phyloP scores from a whole-genome alignment of 2,888 invertebrate species.

The Axea sp. region DNA sequence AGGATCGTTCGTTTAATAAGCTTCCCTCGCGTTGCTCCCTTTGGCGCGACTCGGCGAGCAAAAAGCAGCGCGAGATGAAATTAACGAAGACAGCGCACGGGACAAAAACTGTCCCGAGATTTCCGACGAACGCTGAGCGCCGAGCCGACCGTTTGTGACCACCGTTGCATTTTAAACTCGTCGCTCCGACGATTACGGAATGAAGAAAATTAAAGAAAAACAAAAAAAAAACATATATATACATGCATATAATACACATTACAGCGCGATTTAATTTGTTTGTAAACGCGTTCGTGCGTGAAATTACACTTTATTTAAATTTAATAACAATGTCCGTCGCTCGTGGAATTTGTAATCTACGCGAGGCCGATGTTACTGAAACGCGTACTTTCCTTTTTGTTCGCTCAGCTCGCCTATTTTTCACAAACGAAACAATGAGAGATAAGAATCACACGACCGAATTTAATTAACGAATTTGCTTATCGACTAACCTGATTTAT shows the following conservation, averaged over 20 bases:
- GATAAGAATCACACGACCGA: no score
- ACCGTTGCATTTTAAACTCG: conserved; percentile 39
- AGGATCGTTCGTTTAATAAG: no score
- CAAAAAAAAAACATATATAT: no score
- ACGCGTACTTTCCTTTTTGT: conserved; percentile 6
- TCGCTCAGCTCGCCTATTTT: not conserved
- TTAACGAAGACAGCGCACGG: conserved; percentile 7
- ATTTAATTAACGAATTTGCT: no score
- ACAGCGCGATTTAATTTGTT: conserved; percentile 20
- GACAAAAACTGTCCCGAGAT: conserved; percentile 17
- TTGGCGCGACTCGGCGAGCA: no score
- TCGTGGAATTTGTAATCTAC: not conserved
- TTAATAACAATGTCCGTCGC: conserved; percentile 14
- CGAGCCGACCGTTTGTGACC: no score
- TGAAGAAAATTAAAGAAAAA: no score
- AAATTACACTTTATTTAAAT: conserved; percentile 27
- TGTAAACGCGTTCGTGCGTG: conserved; percentile 13
- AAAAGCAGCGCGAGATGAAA: not conserved
- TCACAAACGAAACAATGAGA: no score
- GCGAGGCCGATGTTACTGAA: conserved; percentile 15
- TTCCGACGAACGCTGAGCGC: conserved; percentile 20
- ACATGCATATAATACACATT: no score
- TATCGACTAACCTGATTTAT: no score
- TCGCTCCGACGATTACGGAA: conserved; percentile 20
- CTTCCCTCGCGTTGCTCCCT: no score